These are phyloP conservation scores for Agonopterix heracliana DNA, from an alignment of 2,888 invertebrate species.

Conservation along the genomic window DNA sequence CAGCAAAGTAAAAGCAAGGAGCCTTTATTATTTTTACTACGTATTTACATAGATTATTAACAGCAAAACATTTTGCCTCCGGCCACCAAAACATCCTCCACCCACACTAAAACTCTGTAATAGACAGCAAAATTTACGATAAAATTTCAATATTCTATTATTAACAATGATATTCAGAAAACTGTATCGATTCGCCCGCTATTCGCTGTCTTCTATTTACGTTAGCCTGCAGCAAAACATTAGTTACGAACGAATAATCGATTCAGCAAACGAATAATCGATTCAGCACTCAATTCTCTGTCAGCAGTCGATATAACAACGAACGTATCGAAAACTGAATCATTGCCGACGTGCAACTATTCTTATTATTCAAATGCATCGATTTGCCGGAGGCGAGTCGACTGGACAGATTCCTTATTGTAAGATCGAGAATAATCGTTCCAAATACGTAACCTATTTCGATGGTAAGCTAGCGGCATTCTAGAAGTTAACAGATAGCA, in stretches of 20 bases:
- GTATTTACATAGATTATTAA: no score
- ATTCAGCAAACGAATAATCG: slow-evolving; percentile 52
- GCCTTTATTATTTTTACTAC: no score
- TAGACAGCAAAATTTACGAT: not conserved
- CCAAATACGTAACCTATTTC: no score
- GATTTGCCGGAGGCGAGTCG: slow-evolving; percentile 39
- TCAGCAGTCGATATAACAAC: slow-evolving; percentile 27
- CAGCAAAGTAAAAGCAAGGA: no score
- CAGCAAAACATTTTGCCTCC: no score
- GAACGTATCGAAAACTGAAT: slow-evolving; percentile 42
- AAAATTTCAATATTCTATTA: slow-evolving; percentile 2
- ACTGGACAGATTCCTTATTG: slow-evolving; percentile 39
- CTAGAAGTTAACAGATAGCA: no score
- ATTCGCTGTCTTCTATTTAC: slow-evolving; percentile 29
- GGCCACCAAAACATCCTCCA: not conserved
- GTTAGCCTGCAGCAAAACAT: slow-evolving; percentile 43
- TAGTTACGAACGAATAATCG: slow-evolving; percentile 49
- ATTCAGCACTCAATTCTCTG: slow-evolving; percentile 45
- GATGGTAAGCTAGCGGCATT: no score
- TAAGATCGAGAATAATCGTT: no score
- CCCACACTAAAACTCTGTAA: not conserved
- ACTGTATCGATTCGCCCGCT: not conserved
- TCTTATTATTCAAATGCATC: slow-evolving; percentile 20
- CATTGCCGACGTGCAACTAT: not conserved
- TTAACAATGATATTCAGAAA: slow-evolving; percentile 22